Conservation (phyloP, 2,113 vertebrate genomes). For the Strigops habroptila region DNA sequence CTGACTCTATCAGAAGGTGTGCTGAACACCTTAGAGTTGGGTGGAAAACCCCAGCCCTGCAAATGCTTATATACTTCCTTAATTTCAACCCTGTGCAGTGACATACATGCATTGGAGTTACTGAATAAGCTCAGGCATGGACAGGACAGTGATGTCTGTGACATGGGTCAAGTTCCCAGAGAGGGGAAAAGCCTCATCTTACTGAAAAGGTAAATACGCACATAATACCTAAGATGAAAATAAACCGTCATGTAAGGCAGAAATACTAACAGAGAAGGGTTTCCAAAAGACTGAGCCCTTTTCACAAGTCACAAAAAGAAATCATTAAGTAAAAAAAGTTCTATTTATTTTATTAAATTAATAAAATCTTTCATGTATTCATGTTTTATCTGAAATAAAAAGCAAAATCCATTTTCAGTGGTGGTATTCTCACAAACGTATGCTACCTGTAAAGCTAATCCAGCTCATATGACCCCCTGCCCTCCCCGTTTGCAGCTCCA, state of each 20-base stretch:
- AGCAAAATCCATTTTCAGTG: neutral
- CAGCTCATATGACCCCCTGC: neutral
- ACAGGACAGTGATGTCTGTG: neutral
- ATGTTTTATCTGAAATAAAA: neutral
- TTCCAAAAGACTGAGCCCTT: neutral
- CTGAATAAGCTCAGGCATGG: neutral
- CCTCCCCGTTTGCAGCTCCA: neutral
- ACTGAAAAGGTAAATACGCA: neutral
- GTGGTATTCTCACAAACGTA: neutral
- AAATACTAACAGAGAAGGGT: neutral
- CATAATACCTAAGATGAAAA: neutral
- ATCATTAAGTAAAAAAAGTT: neutral
- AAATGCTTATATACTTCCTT: neutral
- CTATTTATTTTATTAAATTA: neutral
- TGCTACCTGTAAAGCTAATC: neutral
- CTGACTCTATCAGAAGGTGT: neutral
- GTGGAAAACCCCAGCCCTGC: neutral
- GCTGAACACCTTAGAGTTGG: neutral
- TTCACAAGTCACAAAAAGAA: neutral
- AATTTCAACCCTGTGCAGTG: neutral
- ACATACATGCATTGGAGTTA: neutral
- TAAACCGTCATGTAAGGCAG: neutral
- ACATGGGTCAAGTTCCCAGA: neutral
- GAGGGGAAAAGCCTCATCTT: neutral
- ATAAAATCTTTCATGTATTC: neutral